Evolutionary conservation across 1,140 invertebrate genomes (phyloP).

Genomic region (Notospermus geniculatus): DNA sequence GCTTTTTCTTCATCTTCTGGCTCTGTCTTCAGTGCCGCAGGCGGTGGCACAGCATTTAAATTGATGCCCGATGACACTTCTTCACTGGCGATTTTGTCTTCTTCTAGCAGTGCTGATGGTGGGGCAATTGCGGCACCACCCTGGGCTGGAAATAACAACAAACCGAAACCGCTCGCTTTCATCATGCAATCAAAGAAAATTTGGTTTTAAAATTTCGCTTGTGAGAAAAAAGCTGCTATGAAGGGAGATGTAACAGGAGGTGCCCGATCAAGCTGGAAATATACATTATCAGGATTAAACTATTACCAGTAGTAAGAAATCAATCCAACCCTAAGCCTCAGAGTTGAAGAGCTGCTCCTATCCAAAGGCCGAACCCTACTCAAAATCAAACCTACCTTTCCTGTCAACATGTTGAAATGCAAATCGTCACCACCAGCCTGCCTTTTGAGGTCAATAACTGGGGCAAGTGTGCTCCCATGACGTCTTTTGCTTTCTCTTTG

Average conservation of each 20-base stretch:
- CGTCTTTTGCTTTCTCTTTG: conserved; percentile 66
- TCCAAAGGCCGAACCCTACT: too few relatives aligned
- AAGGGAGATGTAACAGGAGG: too few relatives aligned
- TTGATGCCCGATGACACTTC: conserved; percentile 31
- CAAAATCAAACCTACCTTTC: background rate
- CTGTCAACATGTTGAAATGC: background rate
- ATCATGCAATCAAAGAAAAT: too few relatives aligned
- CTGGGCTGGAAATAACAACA: conserved; percentile 43
- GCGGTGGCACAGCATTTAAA: background rate
- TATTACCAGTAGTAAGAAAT: too few relatives aligned
- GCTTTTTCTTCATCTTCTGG: conserved; percentile 15
- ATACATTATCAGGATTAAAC: too few relatives aligned
- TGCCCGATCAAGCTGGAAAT: too few relatives aligned
- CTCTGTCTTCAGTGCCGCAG: conserved; percentile 13
- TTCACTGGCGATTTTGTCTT: conserved; percentile 71
- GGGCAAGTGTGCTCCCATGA: conserved; percentile 63
- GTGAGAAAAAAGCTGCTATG: too few relatives aligned
- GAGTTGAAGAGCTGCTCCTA: too few relatives aligned
- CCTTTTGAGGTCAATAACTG: conserved; percentile 80
- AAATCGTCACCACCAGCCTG: conserved; percentile 14
- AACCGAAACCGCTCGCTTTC: too few relatives aligned
- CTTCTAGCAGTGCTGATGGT: conserved; percentile 53
- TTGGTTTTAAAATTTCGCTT: too few relatives aligned
- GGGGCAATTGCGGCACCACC: conserved; percentile 64
- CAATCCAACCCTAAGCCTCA: too few relatives aligned